phyloP scores from a whole-genome alignment of 2,797 vertebrate genomes.

The Lutjanus argentimaculatus region DNA sequence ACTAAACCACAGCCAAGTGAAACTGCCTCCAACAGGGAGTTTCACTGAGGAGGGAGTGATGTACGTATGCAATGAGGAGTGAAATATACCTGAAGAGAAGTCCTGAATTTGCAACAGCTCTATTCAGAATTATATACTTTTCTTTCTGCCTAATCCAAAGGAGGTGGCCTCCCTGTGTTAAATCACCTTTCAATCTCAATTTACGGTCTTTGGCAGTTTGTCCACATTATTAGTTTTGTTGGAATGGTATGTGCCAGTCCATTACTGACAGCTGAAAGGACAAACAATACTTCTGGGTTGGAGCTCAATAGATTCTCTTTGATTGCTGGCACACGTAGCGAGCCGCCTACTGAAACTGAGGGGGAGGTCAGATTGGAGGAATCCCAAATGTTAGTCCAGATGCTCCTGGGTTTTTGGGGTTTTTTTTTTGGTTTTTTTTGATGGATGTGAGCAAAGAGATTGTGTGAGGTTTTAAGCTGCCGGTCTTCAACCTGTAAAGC shows the following conservation, averaged over 20 bases:
- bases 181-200: conserved; percentile 26
- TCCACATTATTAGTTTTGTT: conserved; percentile 4
- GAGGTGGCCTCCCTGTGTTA: neutral
- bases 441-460: neutral
- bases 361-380: conserved; percentile 35
- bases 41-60: neutral
- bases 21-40: conserved; percentile 8
- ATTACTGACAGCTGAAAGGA: conserved; percentile 29
- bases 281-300: conserved; percentile 40
- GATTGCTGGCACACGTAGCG: conserved; percentile 27
- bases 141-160: neutral
- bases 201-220: conserved; percentile 12
- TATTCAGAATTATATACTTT: neutral
- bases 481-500: neutral
- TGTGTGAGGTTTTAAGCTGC: conserved; percentile 10
- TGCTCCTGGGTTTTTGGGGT: conserved; percentile 10
- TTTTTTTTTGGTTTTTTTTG: neutral
- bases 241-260: conserved; percentile 16
- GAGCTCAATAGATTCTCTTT: conserved; percentile 33
- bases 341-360: conserved; percentile 22
- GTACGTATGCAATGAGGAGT: neutral
- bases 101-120: neutral
- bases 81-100: conserved; percentile 6
- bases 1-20: conserved; percentile 16
- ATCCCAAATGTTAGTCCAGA: conserved; percentile 28